phyloP scores from a whole-genome alignment of 1,140 invertebrate genomes.

The Cylas formicarius region DNA sequence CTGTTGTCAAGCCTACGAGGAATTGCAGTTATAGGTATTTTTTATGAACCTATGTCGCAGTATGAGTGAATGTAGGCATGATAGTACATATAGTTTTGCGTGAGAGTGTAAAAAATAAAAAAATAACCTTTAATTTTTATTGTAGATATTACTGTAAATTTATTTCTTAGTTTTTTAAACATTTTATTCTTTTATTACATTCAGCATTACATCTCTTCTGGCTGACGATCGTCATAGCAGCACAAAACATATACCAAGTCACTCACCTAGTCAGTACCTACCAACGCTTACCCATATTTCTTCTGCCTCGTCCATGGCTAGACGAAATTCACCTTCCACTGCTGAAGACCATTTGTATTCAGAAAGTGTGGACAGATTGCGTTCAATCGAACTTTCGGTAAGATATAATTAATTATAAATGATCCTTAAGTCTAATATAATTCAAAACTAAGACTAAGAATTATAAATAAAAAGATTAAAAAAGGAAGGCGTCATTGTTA shows the following conservation, averaged over 20 bases:
- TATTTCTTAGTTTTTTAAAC: not conserved
- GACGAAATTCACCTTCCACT: conserved; percentile 24
- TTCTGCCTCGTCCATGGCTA: not conserved
- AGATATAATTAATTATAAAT: no score
- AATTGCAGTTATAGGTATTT: conserved; percentile 44
- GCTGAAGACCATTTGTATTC: conserved; percentile 38
- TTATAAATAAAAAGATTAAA: no score
- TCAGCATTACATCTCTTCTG: conserved; percentile 67
- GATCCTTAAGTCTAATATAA: no score
- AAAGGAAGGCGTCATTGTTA: no score
- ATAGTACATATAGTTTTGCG: no score
- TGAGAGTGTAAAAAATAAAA: no score
- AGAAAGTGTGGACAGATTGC: conserved; percentile 38
- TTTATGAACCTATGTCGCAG: not conserved
- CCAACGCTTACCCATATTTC: conserved; percentile 20
- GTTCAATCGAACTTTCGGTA: conserved; percentile 40
- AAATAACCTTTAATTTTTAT: not conserved
- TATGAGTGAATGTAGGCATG: no score
- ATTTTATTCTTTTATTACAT: conserved; percentile 35
- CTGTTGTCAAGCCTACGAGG: conserved; percentile 23
- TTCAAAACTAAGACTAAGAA: no score
- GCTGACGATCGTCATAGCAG: conserved; percentile 42
- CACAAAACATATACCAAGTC: conserved; percentile 31
- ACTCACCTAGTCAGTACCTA: conserved; percentile 40
- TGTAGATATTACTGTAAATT: conserved; percentile 3